phyloP scores from a whole-genome alignment of 1,140 invertebrate genomes.

The Drosophila bifasciata region DNA sequence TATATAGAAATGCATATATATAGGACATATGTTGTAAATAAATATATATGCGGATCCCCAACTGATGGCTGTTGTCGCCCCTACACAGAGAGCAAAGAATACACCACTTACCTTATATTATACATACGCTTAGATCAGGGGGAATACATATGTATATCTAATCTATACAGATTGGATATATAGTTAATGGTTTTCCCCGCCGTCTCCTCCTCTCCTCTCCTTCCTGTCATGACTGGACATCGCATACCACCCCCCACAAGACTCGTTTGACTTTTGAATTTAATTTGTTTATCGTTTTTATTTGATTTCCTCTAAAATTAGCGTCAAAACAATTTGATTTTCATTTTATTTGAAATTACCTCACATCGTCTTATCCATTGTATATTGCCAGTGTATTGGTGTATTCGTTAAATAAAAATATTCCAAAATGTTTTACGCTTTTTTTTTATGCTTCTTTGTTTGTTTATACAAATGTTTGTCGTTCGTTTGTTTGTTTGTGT shows the following conservation, averaged over 20 bases:
- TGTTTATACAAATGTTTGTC: constrained; percentile 32
- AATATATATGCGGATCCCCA: constrained; percentile 1
- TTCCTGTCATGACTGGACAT: not conserved
- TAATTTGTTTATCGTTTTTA: constrained; percentile 33
- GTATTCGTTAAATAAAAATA: constrained; percentile 32
- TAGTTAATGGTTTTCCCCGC: no score
- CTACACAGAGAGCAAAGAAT: no score
- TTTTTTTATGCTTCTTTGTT: constrained; percentile 19
- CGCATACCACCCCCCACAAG: not conserved
- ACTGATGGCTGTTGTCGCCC: no score
- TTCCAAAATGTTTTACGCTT: constrained; percentile 17
- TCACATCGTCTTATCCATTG: constrained; percentile 28
- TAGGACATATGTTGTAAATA: constrained; percentile 9
- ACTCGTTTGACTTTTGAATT: constrained; percentile 1
- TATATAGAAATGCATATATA: constrained; percentile 44
- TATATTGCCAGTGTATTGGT: constrained; percentile 41
- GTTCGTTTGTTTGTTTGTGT: constrained; percentile 24
- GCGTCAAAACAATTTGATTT: constrained; percentile 66
- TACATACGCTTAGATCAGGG: no score
- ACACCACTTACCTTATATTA: no score
- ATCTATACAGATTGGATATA: no score
- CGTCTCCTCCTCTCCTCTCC: no score
- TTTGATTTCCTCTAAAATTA: constrained; percentile 69
- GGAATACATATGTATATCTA: no score
- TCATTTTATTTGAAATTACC: constrained; percentile 9